Conservation (phyloP, 2,113 vertebrate species). For the Tychaedon coryphoeus region DNA sequence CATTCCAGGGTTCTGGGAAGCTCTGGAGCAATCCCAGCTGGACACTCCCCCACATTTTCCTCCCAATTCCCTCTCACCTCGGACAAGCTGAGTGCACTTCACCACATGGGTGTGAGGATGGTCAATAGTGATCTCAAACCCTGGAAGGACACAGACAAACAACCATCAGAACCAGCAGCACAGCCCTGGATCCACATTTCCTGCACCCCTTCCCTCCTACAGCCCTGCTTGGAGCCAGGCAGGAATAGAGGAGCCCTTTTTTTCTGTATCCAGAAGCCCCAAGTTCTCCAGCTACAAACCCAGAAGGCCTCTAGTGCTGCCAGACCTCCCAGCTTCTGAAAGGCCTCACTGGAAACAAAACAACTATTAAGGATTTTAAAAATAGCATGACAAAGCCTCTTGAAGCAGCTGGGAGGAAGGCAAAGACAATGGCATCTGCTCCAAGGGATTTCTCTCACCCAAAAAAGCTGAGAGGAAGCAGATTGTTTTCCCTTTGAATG, state of each 20-base stretch:
- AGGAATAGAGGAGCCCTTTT: neutral
- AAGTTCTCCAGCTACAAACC: slow-evolving; percentile 8
- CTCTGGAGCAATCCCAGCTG: neutral
- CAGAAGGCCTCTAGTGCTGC: neutral
- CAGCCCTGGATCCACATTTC: neutral
- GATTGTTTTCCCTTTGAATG: slow-evolving; percentile 13
- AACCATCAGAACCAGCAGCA: neutral
- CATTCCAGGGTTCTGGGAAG: neutral
- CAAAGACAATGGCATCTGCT: slow-evolving; percentile 30
- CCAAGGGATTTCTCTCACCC: slow-evolving; percentile 18
- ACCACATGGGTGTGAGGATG: slow-evolving; percentile 98
- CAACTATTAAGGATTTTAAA: neutral
- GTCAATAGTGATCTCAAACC: slow-evolving; percentile 97
- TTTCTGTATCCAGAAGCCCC: slow-evolving; percentile 21
- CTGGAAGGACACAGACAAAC: slow-evolving; percentile 66
- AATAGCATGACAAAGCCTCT: slow-evolving; percentile 35
- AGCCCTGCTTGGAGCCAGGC: neutral
- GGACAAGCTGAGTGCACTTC: slow-evolving; percentile 95
- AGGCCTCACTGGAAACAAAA: slow-evolving; percentile 25
- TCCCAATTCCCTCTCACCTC: slow-evolving; percentile 78
- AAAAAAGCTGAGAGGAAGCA: slow-evolving; percentile 46
- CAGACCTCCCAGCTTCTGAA: slow-evolving; percentile 1
- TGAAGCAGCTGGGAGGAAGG: slow-evolving; percentile 43
- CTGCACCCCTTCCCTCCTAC: slow-evolving; percentile 13
- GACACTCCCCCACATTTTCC: neutral